Evolutionary conservation across 2,888 invertebrate species (phyloP), one percentile per base, ranked within the genome.

Genomic region (Mylabris sibirica): DNA sequence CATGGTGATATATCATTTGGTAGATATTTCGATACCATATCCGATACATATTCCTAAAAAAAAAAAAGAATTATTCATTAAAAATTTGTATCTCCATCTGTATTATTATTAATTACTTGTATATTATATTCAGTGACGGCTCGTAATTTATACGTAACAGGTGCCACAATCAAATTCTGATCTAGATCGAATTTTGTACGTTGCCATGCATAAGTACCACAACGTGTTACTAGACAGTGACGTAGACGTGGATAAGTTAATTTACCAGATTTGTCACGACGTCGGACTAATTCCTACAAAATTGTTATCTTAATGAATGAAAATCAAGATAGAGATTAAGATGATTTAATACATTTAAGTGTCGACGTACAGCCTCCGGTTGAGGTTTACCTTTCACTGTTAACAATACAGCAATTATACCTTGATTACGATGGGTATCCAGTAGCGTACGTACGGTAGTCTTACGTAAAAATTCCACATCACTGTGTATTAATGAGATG

Each of bases 121-220:
- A 94, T 90, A 79, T 93, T 94, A 59, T 85, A 85, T 66, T 94
- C 93, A 22, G 88, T 89, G 5, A 94, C 89, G 0, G 89, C 88
- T 9, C 93, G 86, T 12, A 93, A 92, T 69, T 92, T 89, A 78
- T 90, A 92, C 14, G 88, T 88, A 35, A 87, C 87, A 2, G 89
- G 89, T 3, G 91, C 89, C 0, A 90, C 83, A 12, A 91, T 84
- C 9, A 93, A 85, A 77, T 94, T 93, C 80, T 93, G 92, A 68
- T 93, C 91, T 57, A 92, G 83, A 63, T 88, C 85, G 81, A 92
- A 92, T 44, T 87, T 84, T 0, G 86, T 85, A 44, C 86, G 84
- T 77, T 88, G 88, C 94, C 94, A 95, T 0, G 92, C 93, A 81
- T 94, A 94, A 74, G 91, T 89, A 0, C 93, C 93, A 89, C 92